Evolutionary conservation across 2,888 invertebrate species (phyloP), one percentile per base, ranked within the genome.

Genomic region (Reticulitermes lucifugus): DNA sequence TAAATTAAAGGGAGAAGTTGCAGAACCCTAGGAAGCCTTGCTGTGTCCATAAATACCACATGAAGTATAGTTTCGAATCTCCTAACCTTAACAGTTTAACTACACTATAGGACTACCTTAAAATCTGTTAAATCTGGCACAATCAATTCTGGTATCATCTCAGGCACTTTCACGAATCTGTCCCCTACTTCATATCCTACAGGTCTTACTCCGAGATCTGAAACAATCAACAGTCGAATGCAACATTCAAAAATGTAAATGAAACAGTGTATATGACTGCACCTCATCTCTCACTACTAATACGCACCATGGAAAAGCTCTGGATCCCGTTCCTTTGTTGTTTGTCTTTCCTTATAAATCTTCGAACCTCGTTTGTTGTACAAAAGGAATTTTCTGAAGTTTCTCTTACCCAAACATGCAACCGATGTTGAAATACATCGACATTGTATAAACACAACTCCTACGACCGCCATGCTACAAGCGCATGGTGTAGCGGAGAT

Each of bases 131-230:
- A 91, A 90, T 98, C 95, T 0, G 99, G 99, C 3, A 99, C 98
- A 85, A 99, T 94, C 25, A 99, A 90, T 89, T 98, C 96, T 0
- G 99, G 98, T 87, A 97, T 94, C 95, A 95, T 98, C 92, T 99
- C 98, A 1, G 96, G 96, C 6, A 99, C 92, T 22, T 90, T 88
- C 0, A 94, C 90, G 89, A 92, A 95, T 87, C 92, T 92, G 0
- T 93, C 93, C 80, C 93, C 91, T 6, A 93, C 87, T 7, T 85
- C 88, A 87, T 93, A 92, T 12, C 97, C 97, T 9, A 92, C 91
- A 83, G 93, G 93, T 84, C 94, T 93, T 0, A 95, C 94, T 29
- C 97, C 97, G 87, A 96, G 93, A 87, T 93, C 94, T 94, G 88
- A 85, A 92, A 91, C 85, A 81, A 86, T 71, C 59, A 71, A 86